Base-by-base conservation (phyloP, 2,113 vertebrate species). In the Beaufortia kweichowensis region DNA sequence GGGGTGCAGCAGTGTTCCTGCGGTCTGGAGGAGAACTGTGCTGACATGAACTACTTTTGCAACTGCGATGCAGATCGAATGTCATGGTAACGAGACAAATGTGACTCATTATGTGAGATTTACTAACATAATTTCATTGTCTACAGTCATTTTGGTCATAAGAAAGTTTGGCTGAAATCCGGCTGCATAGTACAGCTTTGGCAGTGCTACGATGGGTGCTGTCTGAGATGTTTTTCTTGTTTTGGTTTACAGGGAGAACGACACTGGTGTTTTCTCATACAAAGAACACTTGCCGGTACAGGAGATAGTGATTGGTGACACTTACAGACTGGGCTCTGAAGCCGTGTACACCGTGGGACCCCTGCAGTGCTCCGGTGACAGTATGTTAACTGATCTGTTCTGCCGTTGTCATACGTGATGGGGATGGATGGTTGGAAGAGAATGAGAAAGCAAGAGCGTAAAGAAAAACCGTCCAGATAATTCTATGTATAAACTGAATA, bases 271-370 rank as follows among this genome's bases (percentile, higher is more conserved):
- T 76, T 92, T 95, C 80, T 86, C 91, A 80, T 94, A 94, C 88
- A 95, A 95, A 90, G 93, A 93, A 61, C 94, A 96, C 88, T 91
- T 96, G 84, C 95, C 95, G 65, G 91, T 96, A 85, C 94, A 89
- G 78, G 91, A 95, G 88, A 91, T 96, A 83, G 91, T 93, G 71
- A 92, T 96, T 88, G 94, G 93, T 41, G 94, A 95, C 82, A 94
- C 92, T 62, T 93, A 92, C 90, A 90, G 94, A 89, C 90, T 91
- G 75, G 90, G 92, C 77, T 95, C 95, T 31, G 94, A 95, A 87
- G 94, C 92, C 35, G 89, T 91, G 56, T 95, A 93, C 89, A 90
- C 85, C 86, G 89, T 95, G 24, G 94, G 94, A 55, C 91, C 94
- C 57, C 90, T 96, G 77, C 92, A 91, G 89, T 96, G 95, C 89